These are phyloP conservation scores for Jaculus jaculus DNA, from an alignment of 2,113 vertebrate genomes.

Conservation along the genomic window DNA sequence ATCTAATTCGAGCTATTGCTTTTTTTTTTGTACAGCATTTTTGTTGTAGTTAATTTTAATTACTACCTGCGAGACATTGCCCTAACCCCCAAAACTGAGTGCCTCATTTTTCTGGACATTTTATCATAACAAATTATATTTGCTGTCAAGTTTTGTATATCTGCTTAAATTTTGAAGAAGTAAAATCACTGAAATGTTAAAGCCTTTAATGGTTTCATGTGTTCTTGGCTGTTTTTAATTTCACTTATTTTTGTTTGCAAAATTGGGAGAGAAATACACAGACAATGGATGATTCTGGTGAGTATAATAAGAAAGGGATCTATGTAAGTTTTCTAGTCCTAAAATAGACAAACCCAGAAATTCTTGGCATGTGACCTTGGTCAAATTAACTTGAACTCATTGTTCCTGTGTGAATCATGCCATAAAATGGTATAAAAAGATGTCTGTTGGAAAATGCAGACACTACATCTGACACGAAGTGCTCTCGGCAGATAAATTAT, in stretches of 20 bases:
- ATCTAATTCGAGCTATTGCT: background rate
- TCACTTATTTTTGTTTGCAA: background rate
- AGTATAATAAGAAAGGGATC: background rate
- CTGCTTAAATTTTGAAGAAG: background rate
- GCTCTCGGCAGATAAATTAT: slow-evolving; percentile 60
- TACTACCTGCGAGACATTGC: background rate
- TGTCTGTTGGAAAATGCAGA: background rate
- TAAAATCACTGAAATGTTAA: slow-evolving; percentile 21
- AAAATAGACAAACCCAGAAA: slow-evolving; percentile 67
- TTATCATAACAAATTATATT: slow-evolving; percentile 4
- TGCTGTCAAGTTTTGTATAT: slow-evolving; percentile 5
- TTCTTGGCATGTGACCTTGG: slow-evolving; percentile 60
- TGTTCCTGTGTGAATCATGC: slow-evolving; percentile 54
- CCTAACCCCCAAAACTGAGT: background rate
- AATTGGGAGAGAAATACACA: slow-evolving; percentile 33
- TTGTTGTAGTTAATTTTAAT: background rate
- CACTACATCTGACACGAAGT: slow-evolving; percentile 46
- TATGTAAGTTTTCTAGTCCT: slow-evolving; percentile 46
- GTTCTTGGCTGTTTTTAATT: background rate
- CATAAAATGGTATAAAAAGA: slow-evolving; percentile 54
- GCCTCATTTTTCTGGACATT: background rate
- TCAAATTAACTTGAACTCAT: slow-evolving; percentile 56
- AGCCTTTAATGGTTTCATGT: slow-evolving; percentile 42
- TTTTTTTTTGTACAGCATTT: background rate
- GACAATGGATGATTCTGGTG: slow-evolving; percentile 5